phyloP scores from a whole-genome alignment of 1,140 invertebrate genomes.

The Penaeus chinensis region DNA sequence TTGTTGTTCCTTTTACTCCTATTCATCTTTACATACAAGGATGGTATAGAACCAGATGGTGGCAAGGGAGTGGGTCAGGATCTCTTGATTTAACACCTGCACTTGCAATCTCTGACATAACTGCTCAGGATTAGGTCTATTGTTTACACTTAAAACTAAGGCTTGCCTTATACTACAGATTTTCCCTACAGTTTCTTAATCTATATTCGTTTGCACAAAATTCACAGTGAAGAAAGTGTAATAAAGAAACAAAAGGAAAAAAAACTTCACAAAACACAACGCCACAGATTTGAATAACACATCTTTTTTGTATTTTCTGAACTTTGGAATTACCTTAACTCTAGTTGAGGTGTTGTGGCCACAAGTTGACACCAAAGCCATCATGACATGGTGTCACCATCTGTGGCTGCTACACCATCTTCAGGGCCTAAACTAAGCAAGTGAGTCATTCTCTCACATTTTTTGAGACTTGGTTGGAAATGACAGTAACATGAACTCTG shows the following conservation, averaged over 20 bases:
- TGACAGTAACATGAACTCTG: constrained; percentile 28
- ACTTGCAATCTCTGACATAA: constrained; percentile 5
- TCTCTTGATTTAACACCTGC: background rate
- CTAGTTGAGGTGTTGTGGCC: constrained; percentile 38
- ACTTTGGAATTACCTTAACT: constrained; percentile 59
- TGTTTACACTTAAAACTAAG: constrained; percentile 60
- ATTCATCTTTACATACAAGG: background rate
- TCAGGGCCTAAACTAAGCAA: constrained; percentile 57
- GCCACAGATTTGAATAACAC: constrained; percentile 60
- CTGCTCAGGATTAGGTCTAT: constrained; percentile 52
- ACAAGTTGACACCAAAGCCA: constrained; percentile 20
- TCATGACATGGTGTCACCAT: constrained; percentile 8
- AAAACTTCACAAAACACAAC: constrained; percentile 59
- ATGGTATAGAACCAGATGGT: background rate
- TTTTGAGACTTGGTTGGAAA: constrained; percentile 34
- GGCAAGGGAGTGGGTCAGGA: background rate
- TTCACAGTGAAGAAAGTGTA: constrained; percentile 61
- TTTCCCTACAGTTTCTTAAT: constrained; percentile 60
- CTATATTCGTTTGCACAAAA: constrained; percentile 62
- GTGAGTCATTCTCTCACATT: constrained; percentile 45
- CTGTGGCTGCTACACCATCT: constrained; percentile 46
- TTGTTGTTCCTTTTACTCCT: background rate
- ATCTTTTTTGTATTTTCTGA: constrained; percentile 61
- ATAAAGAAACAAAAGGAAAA: constrained; percentile 47
- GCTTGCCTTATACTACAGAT: constrained; percentile 53